Percentiles rank a stretch among this genome's conserved stretches.
Conservation (phyloP, 2,113 vertebrate species). For the Alces alces region DNA sequence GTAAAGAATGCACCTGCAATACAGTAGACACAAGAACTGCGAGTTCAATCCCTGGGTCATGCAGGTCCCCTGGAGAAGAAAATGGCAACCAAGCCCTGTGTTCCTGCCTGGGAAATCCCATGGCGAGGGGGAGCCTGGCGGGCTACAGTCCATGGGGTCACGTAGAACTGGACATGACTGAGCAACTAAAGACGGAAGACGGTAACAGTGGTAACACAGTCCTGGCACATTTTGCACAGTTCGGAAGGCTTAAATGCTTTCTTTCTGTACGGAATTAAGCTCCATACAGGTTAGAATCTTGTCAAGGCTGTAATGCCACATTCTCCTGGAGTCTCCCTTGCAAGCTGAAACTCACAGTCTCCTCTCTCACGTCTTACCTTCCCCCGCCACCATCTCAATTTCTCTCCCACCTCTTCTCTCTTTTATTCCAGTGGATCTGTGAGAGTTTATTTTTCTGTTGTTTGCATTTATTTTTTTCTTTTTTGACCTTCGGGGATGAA, state of each 20-base stretch:
- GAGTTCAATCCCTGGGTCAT: neutral
- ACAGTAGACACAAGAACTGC: neutral
- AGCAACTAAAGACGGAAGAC: neutral
- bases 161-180: neutral
- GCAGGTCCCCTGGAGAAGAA: neutral
- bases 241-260: neutral
- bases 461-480: neutral
- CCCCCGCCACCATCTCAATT: neutral
- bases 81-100: neutral
- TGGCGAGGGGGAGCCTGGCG: neutral
- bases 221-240: neutral
- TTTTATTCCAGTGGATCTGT: neutral
- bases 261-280: neutral
- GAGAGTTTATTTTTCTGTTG: neutral
- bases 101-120: neutral
- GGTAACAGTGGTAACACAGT: neutral
- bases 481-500: constrained; percentile 4
- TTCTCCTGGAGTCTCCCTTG: neutral
- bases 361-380: no score
- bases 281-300: neutral
- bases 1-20: neutral
- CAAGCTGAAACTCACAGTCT: neutral
- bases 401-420: neutral
- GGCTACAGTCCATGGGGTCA: neutral
- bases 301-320: no score